These are phyloP conservation scores for Orussus abietinus DNA, from an alignment of 1,140 invertebrate genomes.

Conservation along the genomic window DNA sequence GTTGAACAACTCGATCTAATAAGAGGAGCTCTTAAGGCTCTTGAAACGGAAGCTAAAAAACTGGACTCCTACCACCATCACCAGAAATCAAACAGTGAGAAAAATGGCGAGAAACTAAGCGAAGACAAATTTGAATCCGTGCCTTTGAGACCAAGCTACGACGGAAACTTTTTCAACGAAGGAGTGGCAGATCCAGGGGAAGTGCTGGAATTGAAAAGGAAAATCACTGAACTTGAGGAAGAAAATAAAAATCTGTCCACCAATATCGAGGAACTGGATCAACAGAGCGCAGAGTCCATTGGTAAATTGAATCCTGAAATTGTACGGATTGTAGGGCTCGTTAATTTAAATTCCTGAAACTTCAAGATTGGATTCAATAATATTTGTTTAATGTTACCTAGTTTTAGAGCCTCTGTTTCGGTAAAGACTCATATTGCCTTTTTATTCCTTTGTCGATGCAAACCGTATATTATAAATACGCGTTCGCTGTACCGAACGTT, in stretches of 20 bases:
- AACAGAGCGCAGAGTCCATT: conserved; percentile 67
- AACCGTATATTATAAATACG: too few relatives aligned
- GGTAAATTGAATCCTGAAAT: too few relatives aligned
- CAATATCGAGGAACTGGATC: conserved; percentile 69
- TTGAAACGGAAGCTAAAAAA: conserved; percentile 49
- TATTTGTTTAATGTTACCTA: too few relatives aligned
- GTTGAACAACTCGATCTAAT: conserved; percentile 45
- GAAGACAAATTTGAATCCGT: conserved; percentile 25
- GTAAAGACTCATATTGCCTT: too few relatives aligned
- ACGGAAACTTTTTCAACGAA: conserved; percentile 13
- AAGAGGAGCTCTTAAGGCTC: conserved; percentile 44
- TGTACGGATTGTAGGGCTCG: too few relatives aligned
- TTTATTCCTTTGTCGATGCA: too few relatives aligned
- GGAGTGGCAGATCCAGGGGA: conserved; percentile 18
- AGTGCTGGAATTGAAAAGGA: conserved; percentile 41
- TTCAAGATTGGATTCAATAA: too few relatives aligned
- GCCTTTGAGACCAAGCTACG: conserved; percentile 26
- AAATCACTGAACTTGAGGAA: conserved; percentile 44
- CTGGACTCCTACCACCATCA: conserved; percentile 9
- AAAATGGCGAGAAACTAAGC: conserved; percentile 25
- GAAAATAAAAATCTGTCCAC: conserved; percentile 56
- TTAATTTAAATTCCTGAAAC: too few relatives aligned
- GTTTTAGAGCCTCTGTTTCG: too few relatives aligned
- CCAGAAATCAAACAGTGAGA: conserved; percentile 33
- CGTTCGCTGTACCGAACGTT: too few relatives aligned